Conservation (phyloP, 2,888 invertebrate species). For the Mesodorylaimus sp. region DNA sequence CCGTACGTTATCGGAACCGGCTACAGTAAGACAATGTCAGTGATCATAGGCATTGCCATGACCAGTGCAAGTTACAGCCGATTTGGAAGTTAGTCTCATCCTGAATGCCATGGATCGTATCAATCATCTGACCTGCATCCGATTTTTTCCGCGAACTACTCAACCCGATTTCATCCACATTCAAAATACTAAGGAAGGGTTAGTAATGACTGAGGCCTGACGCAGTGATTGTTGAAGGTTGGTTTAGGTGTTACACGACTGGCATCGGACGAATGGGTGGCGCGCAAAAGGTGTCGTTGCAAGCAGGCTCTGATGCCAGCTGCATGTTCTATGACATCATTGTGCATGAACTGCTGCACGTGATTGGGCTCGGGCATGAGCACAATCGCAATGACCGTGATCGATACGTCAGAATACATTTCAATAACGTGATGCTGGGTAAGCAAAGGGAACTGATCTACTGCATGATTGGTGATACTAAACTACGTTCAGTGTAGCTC, state of each 20-base stretch:
- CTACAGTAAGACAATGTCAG: no score
- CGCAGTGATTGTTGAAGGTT: background rate
- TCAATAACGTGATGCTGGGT: background rate
- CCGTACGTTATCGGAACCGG: conserved; percentile 1
- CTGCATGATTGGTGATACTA: no score
- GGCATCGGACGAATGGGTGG: background rate
- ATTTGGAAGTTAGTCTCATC: background rate
- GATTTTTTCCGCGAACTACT: background rate
- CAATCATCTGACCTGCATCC: background rate
- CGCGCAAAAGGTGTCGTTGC: background rate
- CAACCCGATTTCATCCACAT: background rate
- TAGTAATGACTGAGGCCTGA: background rate
- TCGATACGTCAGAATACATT: background rate
- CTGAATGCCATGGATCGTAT: background rate
- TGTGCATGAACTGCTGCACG: background rate
- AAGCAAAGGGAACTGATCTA: no score
- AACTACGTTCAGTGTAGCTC: no score
- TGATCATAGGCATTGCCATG: no score
- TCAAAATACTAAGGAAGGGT: background rate
- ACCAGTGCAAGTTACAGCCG: no score
- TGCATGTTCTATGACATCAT: background rate
- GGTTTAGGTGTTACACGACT: background rate
- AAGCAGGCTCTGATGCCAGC: background rate
- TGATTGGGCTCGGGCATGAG: background rate
- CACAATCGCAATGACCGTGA: background rate